phyloP scores from a whole-genome alignment of 2,888 invertebrate genomes.

The Drosophila histrio region DNA sequence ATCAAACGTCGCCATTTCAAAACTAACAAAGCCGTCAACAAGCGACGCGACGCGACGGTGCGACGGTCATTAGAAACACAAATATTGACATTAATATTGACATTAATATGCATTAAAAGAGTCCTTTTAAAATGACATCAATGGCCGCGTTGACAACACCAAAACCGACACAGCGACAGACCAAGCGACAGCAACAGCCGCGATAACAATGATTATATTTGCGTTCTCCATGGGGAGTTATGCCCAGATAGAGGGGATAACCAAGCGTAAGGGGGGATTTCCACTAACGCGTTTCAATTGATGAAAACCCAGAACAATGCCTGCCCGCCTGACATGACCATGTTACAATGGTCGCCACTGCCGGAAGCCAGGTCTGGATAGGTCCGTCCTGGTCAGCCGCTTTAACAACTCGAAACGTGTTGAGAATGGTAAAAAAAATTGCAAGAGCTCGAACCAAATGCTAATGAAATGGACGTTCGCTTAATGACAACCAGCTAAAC shows the following conservation, averaged over 20 bases:
- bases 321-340: slow-evolving; percentile 42
- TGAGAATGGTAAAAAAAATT: slow-evolving; percentile 56
- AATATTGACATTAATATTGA: slow-evolving; percentile 82
- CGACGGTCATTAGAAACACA: slow-evolving; percentile 76
- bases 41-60: slow-evolving; percentile 5
- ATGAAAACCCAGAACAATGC: slow-evolving; percentile 29
- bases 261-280: background rate
- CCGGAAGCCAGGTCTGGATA: slow-evolving; percentile 46
- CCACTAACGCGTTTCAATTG: slow-evolving; percentile 55
- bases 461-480: slow-evolving; percentile 73
- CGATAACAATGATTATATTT: slow-evolving; percentile 65
- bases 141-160: slow-evolving; percentile 60
- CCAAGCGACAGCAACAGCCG: slow-evolving; percentile 34
- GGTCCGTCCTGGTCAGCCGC: slow-evolving; percentile 32
- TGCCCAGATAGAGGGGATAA: slow-evolving; percentile 1
- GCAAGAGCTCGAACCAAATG: slow-evolving; percentile 46
- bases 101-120: slow-evolving; percentile 79
- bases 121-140: slow-evolving; percentile 78
- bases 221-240: slow-evolving; percentile 24
- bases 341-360: slow-evolving; percentile 44
- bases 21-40: slow-evolving; percentile 64
- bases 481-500: slow-evolving; percentile 66
- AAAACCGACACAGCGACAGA: slow-evolving; percentile 18
- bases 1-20: slow-evolving; percentile 55
- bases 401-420: slow-evolving; percentile 70